Base-by-base conservation (phyloP, 2,113 vertebrate species). In the Myxocyprinus asiaticus region DNA sequence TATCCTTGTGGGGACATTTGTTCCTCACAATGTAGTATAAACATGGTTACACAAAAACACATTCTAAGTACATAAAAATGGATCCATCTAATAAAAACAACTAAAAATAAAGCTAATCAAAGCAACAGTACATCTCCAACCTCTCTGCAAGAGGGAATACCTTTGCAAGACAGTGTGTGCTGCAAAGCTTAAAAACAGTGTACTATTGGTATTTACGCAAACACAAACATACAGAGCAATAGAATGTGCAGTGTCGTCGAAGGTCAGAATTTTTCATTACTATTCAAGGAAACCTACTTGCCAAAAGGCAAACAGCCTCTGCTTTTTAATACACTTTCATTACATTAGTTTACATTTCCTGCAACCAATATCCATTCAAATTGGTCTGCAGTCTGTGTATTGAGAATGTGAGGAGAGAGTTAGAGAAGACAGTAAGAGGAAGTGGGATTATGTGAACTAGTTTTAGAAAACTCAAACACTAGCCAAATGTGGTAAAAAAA, bases 331-430 rank as follows among this genome's bases (percentile, higher is more conserved):
- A 76, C 33, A 71, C 72, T 66, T 61, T 76, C 50, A 80, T 66
- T 80, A 66, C 11, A 71, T 80, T 53, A 76, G 66, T 83, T 80
- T 76, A 68, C 66, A 59, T 61, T 68, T 42, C 71, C 47, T 42
- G n/a, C 53, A 76, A 43, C 12, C 17, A 61, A 67, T 74, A 67
- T 80, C 63, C 70, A 73, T 77, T 48, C 59, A 10, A 6, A 9
- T 63, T 62, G 4, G 55, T 58, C 22, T 33, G 22, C 22, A 33
- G 43, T 76, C 44, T 62, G 78, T 48, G 62, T 67, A 48, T 58
- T 55, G 68, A 80, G 64, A 48, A 43, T 73, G 6, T 4, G 17
- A 67, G 22, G 22, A 47, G 44, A 66, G 11, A 15, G 6, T 47
- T 5, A 62, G 22, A 33, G 22, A 6, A 61, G 48, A 42, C 53